Conservation (phyloP, 2,888 invertebrate genomes). For the Aphodius granarius region DNA sequence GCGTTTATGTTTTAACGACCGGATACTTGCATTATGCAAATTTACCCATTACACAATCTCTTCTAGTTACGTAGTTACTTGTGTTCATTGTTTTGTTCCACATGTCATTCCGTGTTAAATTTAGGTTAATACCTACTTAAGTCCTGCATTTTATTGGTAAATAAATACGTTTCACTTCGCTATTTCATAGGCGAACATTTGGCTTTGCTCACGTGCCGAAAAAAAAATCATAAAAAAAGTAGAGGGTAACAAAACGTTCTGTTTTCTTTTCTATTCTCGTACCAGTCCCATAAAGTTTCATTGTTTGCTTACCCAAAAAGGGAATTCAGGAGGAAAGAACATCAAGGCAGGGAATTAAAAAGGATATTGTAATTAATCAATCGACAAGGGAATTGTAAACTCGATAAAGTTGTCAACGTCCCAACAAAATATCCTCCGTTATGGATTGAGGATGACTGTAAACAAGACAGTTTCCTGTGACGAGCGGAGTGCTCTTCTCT, state of each 20-base stretch:
- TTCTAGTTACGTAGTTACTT: neutral
- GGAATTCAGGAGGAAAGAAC: neutral
- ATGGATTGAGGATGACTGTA: neutral
- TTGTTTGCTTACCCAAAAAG: neutral
- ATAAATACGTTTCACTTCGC: neutral
- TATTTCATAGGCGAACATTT: neutral
- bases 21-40: neutral
- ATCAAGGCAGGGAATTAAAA: neutral
- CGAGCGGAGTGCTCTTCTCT: neutral
- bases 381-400: slow-evolving; percentile 21
- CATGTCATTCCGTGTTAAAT: neutral
- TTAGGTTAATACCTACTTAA: neutral
- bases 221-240: neutral
- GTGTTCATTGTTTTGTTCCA: neutral
- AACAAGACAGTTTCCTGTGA: neutral
- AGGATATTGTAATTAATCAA: slow-evolving; percentile 11
- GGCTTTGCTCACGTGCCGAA: neutral
- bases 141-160: neutral
- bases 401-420: neutral
- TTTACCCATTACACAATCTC: neutral
- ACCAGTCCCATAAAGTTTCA: neutral
- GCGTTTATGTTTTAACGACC: neutral
- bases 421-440: neutral
- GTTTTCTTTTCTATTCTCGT: neutral
- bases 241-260: neutral